These are phyloP conservation scores for Cancer borealis DNA, from an alignment of 2,888 invertebrate species.

Conservation along the genomic window DNA sequence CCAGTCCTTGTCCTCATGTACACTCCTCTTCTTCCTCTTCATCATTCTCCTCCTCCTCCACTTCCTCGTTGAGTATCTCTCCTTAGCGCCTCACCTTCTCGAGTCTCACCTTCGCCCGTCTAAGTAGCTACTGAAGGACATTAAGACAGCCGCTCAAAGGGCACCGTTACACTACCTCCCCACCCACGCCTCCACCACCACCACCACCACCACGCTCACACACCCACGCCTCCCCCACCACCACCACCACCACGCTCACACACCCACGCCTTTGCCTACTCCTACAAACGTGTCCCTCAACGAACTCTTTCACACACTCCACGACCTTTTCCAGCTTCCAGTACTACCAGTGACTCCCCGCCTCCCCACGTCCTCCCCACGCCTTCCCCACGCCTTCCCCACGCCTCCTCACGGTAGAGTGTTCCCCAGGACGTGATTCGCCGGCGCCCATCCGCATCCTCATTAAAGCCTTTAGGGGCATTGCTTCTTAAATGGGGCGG, in stretches of 20 bases:
- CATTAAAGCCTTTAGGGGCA: conserved; percentile 42
- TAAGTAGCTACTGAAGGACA: not conserved
- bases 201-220: not conserved
- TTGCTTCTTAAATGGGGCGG: conserved; percentile 39
- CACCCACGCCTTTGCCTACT: no score
- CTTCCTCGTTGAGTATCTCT: not conserved
- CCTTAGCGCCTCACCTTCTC: conserved; percentile 3
- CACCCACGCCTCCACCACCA: not conserved
- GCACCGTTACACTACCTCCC: not conserved
- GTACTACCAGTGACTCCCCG: not conserved
- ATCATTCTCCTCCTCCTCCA: not conserved
- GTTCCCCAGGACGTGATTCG: no score
- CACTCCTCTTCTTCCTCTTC: not conserved
- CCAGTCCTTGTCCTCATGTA: not conserved
- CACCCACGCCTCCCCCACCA: no score
- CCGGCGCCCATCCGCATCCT: not conserved
- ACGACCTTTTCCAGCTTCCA: no score
- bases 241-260: no score
- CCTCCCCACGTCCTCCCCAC: not conserved
- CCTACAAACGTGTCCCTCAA: no score
- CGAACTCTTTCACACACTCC: no score
- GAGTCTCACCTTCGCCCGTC: not conserved
- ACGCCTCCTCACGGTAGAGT: not conserved
- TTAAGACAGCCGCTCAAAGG: not conserved
- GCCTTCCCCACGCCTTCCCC: not conserved